Evolutionary conservation across 2,888 invertebrate genomes (phyloP).

Genomic region (Anagyrus pseudococci): DNA sequence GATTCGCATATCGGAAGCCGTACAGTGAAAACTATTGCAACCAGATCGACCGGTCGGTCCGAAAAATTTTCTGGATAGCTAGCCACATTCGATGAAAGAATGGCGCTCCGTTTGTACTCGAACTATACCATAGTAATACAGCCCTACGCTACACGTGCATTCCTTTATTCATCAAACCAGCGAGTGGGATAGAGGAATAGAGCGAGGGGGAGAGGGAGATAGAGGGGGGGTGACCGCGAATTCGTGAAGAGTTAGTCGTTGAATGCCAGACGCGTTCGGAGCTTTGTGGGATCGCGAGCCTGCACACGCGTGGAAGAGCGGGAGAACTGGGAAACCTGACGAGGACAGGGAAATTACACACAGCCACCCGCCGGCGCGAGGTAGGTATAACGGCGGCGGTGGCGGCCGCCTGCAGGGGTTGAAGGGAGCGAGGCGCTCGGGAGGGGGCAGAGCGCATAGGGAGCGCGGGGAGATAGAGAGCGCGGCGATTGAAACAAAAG

Average conservation of each 20-base stretch:
- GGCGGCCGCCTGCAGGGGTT: too few relatives aligned
- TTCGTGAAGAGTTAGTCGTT: not conserved
- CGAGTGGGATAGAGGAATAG: too few relatives aligned
- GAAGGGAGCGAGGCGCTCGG: not conserved
- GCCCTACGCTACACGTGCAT: not conserved
- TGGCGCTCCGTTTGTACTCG: not conserved
- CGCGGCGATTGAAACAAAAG: conserved; percentile 31
- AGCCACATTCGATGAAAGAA: not conserved
- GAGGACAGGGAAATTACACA: conserved; percentile 24
- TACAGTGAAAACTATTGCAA: too few relatives aligned
- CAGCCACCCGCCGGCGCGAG: conserved; percentile 7
- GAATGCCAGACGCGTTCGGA: not conserved
- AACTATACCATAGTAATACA: too few relatives aligned
- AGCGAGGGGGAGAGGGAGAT: too few relatives aligned
- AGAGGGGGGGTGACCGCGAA: too few relatives aligned
- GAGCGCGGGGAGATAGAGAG: not conserved
- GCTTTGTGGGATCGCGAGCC: too few relatives aligned
- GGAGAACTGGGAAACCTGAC: conserved; percentile 14
- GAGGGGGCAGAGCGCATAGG: not conserved
- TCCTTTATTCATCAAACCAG: not conserved
- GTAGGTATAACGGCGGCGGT: not conserved
- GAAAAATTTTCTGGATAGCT: too few relatives aligned
- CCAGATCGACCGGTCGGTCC: too few relatives aligned
- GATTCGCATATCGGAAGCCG: too few relatives aligned
- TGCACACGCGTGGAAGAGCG: not conserved